Conservation (phyloP, 2,888 invertebrate genomes). For the Alcis repandata region DNA sequence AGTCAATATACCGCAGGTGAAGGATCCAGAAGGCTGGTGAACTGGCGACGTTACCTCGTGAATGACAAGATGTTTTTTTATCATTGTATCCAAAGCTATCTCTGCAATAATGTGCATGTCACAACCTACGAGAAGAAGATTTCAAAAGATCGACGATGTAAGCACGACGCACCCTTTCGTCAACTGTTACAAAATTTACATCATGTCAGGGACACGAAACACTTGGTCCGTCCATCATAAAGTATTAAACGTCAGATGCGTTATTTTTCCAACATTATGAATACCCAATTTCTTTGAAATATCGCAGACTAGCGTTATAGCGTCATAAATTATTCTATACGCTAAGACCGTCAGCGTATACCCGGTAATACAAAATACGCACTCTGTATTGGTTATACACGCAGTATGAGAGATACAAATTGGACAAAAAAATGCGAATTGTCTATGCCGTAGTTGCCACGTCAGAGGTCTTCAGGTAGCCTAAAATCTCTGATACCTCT, state of each 20-base stretch:
- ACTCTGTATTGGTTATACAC: constrained; percentile 47
- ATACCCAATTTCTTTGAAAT: constrained; percentile 41
- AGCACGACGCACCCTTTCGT: constrained; percentile 41
- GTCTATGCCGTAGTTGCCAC: too few species aligned
- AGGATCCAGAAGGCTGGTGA: too few species aligned
- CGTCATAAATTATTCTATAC: constrained; percentile 63
- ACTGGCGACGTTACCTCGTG: too few species aligned
- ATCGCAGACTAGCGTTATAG: constrained; percentile 47
- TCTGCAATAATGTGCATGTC: too few species aligned
- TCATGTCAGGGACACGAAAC: constrained; percentile 36
- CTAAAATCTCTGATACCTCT: too few species aligned
- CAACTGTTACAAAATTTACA: constrained; percentile 45
- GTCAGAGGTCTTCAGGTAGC: too few species aligned
- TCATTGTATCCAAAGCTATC: not conserved
- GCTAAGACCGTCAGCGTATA: constrained; percentile 55
- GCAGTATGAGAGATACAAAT: not conserved
- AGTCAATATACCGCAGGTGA: too few species aligned
- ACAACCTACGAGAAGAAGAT: not conserved
- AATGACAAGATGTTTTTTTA: too few species aligned
- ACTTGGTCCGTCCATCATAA: constrained; percentile 32
- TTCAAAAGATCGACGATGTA: not conserved
- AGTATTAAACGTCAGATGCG: constrained; percentile 33
- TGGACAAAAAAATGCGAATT: not conserved
- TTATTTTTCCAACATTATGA: constrained; percentile 38
- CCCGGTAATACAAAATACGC: constrained; percentile 52